These are phyloP conservation scores for Plecotus auritus DNA, from an alignment of 2,113 vertebrate genomes.

Conservation along the genomic window DNA sequence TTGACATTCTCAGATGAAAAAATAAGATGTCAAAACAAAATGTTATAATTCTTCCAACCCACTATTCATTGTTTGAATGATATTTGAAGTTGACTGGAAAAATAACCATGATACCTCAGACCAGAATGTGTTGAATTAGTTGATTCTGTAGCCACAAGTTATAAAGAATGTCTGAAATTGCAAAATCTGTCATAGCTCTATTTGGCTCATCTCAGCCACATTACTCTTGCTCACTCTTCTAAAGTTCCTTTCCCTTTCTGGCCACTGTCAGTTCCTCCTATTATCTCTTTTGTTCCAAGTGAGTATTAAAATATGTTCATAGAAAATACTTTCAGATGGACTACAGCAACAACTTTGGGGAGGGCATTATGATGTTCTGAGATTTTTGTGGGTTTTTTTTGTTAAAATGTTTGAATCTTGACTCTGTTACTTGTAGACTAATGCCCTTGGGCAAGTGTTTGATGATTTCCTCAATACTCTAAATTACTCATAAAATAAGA, in stretches of 20 bases:
- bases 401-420: neutral
- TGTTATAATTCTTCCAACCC: neutral
- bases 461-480: neutral
- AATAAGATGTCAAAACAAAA: neutral
- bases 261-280: neutral
- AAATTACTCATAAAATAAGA: neutral
- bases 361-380: neutral
- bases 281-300: neutral
- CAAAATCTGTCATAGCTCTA: neutral
- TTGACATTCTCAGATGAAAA: neutral
- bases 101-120: neutral
- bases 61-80: neutral
- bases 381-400: neutral
- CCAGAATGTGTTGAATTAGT: neutral
- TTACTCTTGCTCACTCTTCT: neutral
- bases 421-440: neutral
- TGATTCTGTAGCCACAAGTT: neutral
- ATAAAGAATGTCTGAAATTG: neutral
- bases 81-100: conserved; percentile 17
- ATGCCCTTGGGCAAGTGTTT: neutral
- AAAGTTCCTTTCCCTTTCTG: neutral
- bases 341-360: neutral
- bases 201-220: neutral
- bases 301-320: neutral
- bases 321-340: neutral